These are phyloP conservation scores for Gila orcuttii DNA, from an alignment of 2,113 vertebrate genomes.

Conservation along the genomic window DNA sequence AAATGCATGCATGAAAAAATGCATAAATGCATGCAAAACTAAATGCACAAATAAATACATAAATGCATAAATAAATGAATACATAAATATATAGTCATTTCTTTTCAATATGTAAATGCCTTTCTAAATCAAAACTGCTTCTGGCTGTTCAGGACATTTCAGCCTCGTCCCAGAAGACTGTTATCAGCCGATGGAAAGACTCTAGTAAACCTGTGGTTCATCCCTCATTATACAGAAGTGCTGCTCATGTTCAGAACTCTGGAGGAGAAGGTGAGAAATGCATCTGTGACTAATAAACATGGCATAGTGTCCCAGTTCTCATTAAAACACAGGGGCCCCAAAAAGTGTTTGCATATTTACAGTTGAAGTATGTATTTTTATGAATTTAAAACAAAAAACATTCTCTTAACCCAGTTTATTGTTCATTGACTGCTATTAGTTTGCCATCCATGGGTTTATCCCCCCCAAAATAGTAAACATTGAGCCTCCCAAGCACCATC, in stretches of 20 bases:
- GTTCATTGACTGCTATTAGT: too few species aligned
- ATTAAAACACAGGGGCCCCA: neutral
- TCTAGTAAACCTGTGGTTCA: slow-evolving; percentile 78
- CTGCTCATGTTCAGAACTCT: slow-evolving; percentile 76
- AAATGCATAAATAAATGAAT: neutral
- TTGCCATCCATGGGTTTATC: too few species aligned
- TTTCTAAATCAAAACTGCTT: neutral
- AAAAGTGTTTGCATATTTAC: too few species aligned
- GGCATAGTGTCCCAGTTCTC: neutral
- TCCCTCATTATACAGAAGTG: slow-evolving; percentile 74
- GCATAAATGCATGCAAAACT: neutral
- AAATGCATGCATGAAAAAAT: neutral
- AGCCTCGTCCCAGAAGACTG: slow-evolving; percentile 55
- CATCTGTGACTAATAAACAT: neutral
- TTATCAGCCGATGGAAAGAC: slow-evolving; percentile 71
- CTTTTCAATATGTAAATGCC: neutral
- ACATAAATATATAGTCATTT: neutral
- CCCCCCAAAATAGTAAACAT: too few species aligned
- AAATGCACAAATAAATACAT: neutral
- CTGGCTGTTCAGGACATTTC: slow-evolving; percentile 65
- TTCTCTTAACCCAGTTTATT: too few species aligned
- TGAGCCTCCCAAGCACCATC: too few species aligned
- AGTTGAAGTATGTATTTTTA: too few species aligned
- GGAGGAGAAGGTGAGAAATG: slow-evolving; percentile 71
- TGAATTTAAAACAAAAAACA: too few species aligned